A percentile compares a stretch with the other conserved stretches of the same genome.
Evolutionary conservation across 2,888 invertebrate species (phyloP).

Genomic region (Azorinus chamasolen): DNA sequence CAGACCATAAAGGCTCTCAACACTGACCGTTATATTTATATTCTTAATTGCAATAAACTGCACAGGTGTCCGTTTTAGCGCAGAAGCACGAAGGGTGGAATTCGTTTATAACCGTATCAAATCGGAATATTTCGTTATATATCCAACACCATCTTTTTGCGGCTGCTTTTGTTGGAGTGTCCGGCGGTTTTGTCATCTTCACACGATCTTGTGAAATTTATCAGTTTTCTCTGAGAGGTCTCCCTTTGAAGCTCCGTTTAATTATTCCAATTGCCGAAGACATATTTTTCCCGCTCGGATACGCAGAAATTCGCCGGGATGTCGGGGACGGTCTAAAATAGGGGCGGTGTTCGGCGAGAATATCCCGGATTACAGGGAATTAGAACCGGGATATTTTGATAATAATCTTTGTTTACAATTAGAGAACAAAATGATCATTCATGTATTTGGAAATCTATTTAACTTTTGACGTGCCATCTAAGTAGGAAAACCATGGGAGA

Average conservation of each 20-base stretch:
- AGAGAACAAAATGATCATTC: no score
- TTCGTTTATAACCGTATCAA: not conserved
- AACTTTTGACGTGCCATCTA: no score
- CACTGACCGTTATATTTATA: slow-evolving; percentile 39
- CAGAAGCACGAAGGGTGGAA: no score
- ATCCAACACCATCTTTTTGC: slow-evolving; percentile 15
- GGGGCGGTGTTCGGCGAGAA: no score
- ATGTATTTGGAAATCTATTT: no score
- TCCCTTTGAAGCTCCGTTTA: slow-evolving; percentile 7
- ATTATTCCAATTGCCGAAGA: slow-evolving; percentile 4
- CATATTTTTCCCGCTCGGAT: slow-evolving; percentile 2
- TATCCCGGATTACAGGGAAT: no score
- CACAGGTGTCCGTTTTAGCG: slow-evolving; percentile 22
- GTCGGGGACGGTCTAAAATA: not conserved
- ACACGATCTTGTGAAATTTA: slow-evolving; percentile 41
- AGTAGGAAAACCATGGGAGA: no score
- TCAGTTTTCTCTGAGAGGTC: slow-evolving; percentile 10
- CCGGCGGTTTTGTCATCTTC: slow-evolving; percentile 17
- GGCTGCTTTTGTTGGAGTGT: not conserved
- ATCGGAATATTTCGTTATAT: slow-evolving; percentile 27
- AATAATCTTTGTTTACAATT: no score
- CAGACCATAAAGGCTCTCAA: slow-evolving; percentile 22
- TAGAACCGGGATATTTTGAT: no score
- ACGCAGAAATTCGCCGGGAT: slow-evolving; percentile 10
- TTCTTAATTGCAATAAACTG: slow-evolving; percentile 16